phyloP scores from a whole-genome alignment of 2,113 vertebrate species.

The Taurulus bubalis region DNA sequence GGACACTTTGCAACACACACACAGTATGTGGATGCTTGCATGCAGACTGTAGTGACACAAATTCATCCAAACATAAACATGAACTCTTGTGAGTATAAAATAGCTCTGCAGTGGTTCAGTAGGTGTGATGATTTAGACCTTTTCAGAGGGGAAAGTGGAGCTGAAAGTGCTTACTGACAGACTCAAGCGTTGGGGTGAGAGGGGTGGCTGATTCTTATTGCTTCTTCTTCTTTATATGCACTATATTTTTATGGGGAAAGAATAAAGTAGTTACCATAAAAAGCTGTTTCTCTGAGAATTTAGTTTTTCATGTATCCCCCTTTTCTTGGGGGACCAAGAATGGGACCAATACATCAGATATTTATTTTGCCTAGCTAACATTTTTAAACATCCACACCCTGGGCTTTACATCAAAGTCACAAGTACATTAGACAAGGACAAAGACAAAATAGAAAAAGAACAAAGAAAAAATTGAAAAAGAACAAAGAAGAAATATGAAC shows the following conservation, averaged over 20 bases:
- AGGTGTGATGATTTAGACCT: constrained; percentile 35
- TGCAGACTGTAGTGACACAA: constrained; percentile 25
- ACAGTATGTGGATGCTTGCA: background rate
- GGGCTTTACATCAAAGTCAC: constrained; percentile 13
- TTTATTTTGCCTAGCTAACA: background rate
- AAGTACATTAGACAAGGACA: constrained; percentile 11
- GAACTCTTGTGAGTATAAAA: constrained; percentile 2
- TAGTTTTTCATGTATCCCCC: constrained; percentile 2
- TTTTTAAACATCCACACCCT: constrained; percentile 3
- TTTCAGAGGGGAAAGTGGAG: constrained; percentile 35
- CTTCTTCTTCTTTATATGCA: background rate
- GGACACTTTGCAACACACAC: constrained; percentile 7
- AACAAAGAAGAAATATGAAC: background rate
- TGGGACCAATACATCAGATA: constrained; percentile 7
- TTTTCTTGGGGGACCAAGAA: background rate
- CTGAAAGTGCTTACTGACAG: constrained; percentile 50
- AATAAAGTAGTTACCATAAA: constrained; percentile 3
- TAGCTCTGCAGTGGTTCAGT: constrained; percentile 26
- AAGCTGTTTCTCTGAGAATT: constrained; percentile 36
- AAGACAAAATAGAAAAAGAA: background rate
- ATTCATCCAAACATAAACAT: constrained; percentile 30
- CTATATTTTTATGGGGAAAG: constrained; percentile 25
- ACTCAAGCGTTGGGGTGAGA: constrained; percentile 20
- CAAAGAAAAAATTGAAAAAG: background rate
- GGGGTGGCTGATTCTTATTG: constrained; percentile 37